A percentile compares a stretch with the other conserved stretches of the same genome.
These are phyloP conservation scores for Siniperca knerii DNA, from an alignment of 2,113 vertebrate species.

Conservation along the genomic window DNA sequence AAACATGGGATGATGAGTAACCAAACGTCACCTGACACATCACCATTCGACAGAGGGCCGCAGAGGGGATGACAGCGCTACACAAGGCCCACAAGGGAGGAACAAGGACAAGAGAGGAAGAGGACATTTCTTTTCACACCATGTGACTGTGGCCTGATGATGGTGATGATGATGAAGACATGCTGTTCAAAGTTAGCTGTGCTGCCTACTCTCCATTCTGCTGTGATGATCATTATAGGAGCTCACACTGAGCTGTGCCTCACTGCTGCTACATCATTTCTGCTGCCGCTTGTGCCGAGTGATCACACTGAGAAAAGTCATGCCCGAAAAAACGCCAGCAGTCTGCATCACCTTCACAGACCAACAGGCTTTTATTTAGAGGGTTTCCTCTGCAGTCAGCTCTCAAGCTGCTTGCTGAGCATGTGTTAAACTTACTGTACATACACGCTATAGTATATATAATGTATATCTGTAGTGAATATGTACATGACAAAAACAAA, in stretches of 20 bases:
- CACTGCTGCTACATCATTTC: conserved; percentile 70
- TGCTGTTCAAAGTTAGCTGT: conserved; percentile 49
- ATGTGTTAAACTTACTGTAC: not conserved
- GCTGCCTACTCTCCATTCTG: conserved; percentile 57
- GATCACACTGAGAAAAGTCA: conserved; percentile 34
- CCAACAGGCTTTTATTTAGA: not conserved
- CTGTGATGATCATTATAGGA: conserved; percentile 57
- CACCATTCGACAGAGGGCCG: conserved; percentile 18
- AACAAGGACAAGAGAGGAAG: conserved; percentile 2
- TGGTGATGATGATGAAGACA: conserved; percentile 31
- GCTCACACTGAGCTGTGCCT: conserved; percentile 47
- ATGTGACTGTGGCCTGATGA: conserved; percentile 30
- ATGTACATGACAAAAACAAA: not conserved
- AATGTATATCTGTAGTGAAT: not conserved
- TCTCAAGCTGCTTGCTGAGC: not conserved
- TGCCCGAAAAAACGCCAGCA: not conserved
- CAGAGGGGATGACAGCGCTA: conserved; percentile 28
- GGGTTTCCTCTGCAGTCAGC: not conserved
- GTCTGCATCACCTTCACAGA: conserved; percentile 48
- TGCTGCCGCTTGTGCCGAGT: conserved; percentile 65
- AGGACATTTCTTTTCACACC: conserved; percentile 25
- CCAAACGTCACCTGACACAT: not conserved
- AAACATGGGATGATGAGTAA: conserved; percentile 87
- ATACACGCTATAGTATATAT: not conserved
- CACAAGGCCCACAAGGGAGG: not conserved